These are phyloP conservation scores for Peromyscus aztecus DNA, from an alignment of 2,797 vertebrate genomes.

Conservation along the genomic window DNA sequence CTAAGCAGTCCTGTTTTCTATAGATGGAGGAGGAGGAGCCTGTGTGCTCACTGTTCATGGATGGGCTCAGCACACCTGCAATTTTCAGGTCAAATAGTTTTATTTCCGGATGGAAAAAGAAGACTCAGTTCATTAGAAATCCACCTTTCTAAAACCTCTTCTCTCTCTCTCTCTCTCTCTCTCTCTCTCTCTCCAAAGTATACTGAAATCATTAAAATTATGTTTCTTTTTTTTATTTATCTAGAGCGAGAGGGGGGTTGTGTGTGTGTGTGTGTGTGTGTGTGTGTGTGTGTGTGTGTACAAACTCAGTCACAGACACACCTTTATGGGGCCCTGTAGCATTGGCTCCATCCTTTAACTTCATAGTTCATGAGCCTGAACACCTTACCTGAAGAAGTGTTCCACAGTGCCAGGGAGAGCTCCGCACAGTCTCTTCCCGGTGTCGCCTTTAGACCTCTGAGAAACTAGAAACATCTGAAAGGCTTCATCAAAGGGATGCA, in stretches of 20 bases:
- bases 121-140: background rate
- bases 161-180: too few species aligned
- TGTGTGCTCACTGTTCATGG: rapidly evolving
- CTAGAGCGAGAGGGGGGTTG: too few species aligned
- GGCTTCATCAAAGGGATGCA: background rate
- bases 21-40: background rate
- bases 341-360: background rate
- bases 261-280: too few species aligned
- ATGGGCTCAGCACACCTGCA: background rate
- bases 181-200: too few species aligned
- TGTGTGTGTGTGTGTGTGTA: background rate
- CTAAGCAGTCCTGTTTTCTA: background rate
- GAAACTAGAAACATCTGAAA: background rate
- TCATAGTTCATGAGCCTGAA: background rate
- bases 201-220: too few species aligned
- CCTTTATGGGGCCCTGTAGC: background rate
- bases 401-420: background rate
- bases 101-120: background rate
- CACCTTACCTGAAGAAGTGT: background rate
- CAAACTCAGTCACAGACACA: background rate
- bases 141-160: background rate
- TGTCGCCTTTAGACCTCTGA: background rate
- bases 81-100: background rate
- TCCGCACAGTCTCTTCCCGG: background rate
- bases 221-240: too few species aligned